A percentile compares a stretch with the other conserved stretches of the same genome.
phyloP scores from a whole-genome alignment of 2,797 vertebrate genomes.

The Enteromius argenteus region DNA sequence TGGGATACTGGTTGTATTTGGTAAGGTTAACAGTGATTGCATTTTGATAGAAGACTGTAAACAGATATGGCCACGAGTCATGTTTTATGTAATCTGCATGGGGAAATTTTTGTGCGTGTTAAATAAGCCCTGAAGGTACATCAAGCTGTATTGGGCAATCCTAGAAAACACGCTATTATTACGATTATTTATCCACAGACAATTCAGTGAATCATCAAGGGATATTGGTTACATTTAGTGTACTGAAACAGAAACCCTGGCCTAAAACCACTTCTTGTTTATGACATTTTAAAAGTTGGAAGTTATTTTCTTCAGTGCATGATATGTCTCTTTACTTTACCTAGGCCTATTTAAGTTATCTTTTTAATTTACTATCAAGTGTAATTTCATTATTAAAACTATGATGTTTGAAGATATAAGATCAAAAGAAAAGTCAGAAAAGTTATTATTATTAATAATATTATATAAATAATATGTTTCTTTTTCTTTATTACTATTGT shows the following conservation, averaged over 20 bases:
- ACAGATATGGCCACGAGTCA: conserved; percentile 32
- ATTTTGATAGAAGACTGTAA: background rate
- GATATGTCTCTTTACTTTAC: background rate
- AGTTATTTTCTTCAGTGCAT: background rate
- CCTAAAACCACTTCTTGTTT: background rate
- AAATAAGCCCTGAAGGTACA: background rate
- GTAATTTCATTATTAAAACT: background rate
- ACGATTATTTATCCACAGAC: background rate
- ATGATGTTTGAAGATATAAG: background rate
- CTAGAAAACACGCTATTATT: background rate
- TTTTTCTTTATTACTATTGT: background rate
- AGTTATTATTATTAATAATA: background rate
- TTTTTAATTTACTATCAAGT: background rate
- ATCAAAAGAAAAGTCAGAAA: background rate
- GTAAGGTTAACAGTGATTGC: background rate
- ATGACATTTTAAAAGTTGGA: background rate
- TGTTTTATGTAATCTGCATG: conserved; percentile 3
- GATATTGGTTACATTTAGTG: background rate
- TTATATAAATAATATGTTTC: background rate
- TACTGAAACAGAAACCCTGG: background rate
- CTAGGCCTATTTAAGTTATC: background rate
- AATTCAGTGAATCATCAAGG: background rate
- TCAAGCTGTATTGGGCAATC: background rate
- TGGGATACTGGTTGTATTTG: conserved; percentile 1
- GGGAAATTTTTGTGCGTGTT: background rate